Evolutionary conservation across 2,888 invertebrate species (phyloP), one percentile per base, ranked within the genome.

Genomic region (Pediacus dermestoides): DNA sequence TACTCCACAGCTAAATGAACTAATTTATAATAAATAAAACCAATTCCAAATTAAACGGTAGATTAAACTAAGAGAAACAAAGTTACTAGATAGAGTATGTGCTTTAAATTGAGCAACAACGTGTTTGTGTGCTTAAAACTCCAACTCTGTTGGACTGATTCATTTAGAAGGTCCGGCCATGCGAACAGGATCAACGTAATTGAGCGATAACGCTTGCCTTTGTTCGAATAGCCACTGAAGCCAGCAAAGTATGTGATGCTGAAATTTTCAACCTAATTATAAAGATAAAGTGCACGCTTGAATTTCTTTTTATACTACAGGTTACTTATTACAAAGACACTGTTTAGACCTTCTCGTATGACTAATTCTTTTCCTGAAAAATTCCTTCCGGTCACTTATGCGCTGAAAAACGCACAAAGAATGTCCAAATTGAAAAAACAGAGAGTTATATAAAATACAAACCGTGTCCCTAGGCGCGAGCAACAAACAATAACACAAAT

Each of bases 101-200:
- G 28, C 28, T 28, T 28, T 28, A 13, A 28, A 13, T 13, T 14
- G 13, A 14, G 12, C 28, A 28, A 10, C 10, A 28, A 28, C 10
- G 14, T 28, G 28, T 25, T 7, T 13, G 3, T 23, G 23, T 28
- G 12, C 10, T 3, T 28, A 28, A 11, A 28, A 28, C 28, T 28
- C 14, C 3, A 3, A 23, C 23, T 23, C 9, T 23, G 23, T 14
- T 28, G 28, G 10, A 34, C 34, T 42, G 41, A 44, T 50, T 44
- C 39, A 39, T 35, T 46, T 40, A 39, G 34, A 45, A 36, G 33
- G 37, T 30, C 21, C 45, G 30, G 18, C 35, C 44, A 47, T 43
- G 49, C 40, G 32, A 34, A 38, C 30, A 15, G 28, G 34, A 21
- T 42, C 27, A 30, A 32, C 31, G 36, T 48, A 48, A 48, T 48